Base-by-base conservation (phyloP, 2,113 vertebrate genomes). In the Dipodomys stephensi region DNA sequence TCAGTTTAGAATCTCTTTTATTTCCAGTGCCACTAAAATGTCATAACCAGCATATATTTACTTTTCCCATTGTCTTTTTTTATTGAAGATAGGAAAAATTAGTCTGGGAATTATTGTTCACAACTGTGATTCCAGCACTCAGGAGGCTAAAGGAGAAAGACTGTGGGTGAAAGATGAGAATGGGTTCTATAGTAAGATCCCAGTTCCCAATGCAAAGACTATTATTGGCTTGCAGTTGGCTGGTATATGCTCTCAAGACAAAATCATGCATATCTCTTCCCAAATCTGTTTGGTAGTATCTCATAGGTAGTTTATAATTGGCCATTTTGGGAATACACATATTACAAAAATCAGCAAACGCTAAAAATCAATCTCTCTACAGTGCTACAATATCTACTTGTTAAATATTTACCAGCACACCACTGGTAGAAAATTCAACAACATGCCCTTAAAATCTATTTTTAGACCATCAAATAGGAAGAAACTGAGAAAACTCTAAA, bases 351-450 rank as follows among this genome's bases (percentile, higher is more conserved):
- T 60, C 73, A 93, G 19, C 46, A 82, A 64, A 39, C 6, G 39
- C 60, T 82, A 71, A 84, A 73, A 68, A 79, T 35, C 19, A 67
- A 10, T 84, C 39, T 5, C 60, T 28, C 77, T 8, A 30, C 4
- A 64, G 20, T 8, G 65, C 46, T 46, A 9, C 13, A 74, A 87
- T 35, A 73, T n/a, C 46, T 77, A 11, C 18, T 10, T 92, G 73
- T 84, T 89, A 78, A 92, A 92, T 64, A 84, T 78, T 94, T 89
- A 78, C 16, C 53, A 65, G 53, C 6, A 39, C 1, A 35, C 64
- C 4, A n/a, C 35, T 69, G 3, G 25, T 19, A 25, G 57, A 81
- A 78, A 82, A 44, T 85, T 77, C 69, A 92, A 82, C 27, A 7
- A 8, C 84, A 32, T 65, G 4, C 12, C 73, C 20, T 77, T 86